These are phyloP conservation scores for Leuctra nigra DNA, from an alignment of 2,888 invertebrate genomes.

Conservation along the genomic window DNA sequence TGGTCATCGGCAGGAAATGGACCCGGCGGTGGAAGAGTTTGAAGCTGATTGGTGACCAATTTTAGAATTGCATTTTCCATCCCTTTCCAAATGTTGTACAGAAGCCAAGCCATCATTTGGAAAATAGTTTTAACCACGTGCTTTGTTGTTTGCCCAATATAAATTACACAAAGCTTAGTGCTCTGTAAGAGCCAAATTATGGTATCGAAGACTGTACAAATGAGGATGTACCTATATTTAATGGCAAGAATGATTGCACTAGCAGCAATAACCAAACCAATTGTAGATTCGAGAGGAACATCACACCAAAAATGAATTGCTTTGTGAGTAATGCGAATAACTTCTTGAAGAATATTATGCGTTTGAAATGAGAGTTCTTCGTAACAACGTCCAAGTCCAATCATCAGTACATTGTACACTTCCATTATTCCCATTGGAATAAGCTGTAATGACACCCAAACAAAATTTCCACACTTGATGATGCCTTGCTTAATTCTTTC, in stretches of 20 bases:
- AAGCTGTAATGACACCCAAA: conserved; percentile 18
- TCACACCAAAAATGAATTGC: background rate
- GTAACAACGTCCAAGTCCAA: conserved; percentile 11
- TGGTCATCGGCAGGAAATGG: background rate
- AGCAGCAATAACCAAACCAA: background rate
- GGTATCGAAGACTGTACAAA: background rate
- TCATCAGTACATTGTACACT: conserved; percentile 15
- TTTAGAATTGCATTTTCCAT: background rate
- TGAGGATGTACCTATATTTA: background rate
- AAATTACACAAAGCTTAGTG: no score
- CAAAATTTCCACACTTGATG: conserved; percentile 18
- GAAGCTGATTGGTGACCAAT: background rate
- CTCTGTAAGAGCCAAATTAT: no score
- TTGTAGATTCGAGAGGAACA: background rate
- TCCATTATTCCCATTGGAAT: conserved; percentile 22
- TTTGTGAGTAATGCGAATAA: background rate
- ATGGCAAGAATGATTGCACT: background rate
- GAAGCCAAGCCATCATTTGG: background rate
- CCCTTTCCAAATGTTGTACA: background rate
- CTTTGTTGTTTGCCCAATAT: no score
- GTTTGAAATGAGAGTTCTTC: conserved; percentile 11
- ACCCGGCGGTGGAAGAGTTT: no score
- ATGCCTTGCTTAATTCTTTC: conserved; percentile 19
- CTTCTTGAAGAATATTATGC: background rate
- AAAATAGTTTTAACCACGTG: background rate